Conservation (phyloP, 1,140 invertebrate genomes). For the Tribolium castaneum region DNA sequence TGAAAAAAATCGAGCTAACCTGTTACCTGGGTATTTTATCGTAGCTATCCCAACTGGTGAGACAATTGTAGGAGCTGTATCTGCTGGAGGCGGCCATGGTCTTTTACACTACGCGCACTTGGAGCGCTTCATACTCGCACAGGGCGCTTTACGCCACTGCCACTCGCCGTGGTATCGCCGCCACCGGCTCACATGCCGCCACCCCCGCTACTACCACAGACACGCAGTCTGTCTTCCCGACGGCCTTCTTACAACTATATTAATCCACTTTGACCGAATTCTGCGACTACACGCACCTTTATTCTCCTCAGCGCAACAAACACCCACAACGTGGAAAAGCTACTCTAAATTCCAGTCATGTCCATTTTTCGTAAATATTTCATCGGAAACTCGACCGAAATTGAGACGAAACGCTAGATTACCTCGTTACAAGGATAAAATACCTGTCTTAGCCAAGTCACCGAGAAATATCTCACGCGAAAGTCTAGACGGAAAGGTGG, state of each 20-base stretch:
- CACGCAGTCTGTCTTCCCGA: constrained; percentile 19
- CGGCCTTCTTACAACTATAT: not conserved
- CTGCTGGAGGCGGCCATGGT: constrained; percentile 77
- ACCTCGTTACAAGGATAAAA: not conserved
- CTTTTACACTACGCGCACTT: constrained; percentile 41
- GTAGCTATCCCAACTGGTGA: constrained; percentile 89
- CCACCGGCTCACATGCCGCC: constrained; percentile 7
- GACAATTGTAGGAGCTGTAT: constrained; percentile 88
- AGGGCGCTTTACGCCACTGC: constrained; percentile 61
- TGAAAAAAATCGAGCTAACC: not conserved
- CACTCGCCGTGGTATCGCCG: constrained; percentile 34
- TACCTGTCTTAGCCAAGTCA: not conserved
- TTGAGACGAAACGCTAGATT: not conserved
- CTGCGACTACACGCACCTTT: not conserved
- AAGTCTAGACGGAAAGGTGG: not conserved
- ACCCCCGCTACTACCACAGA: constrained; percentile 18
- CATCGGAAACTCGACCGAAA: not conserved
- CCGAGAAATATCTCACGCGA: not conserved
- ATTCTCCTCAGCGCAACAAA: no score
- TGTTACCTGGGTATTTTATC: constrained; percentile 86
- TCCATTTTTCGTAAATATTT: not conserved
- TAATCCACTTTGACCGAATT: not conserved
- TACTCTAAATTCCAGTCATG: not conserved
- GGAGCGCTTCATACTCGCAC: constrained; percentile 57
- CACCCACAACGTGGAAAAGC: no score